Evolutionary conservation across 2,113 vertebrate genomes (phyloP), one percentile per base, ranked within the genome.

Genomic region (Corynorhinus townsendii): DNA sequence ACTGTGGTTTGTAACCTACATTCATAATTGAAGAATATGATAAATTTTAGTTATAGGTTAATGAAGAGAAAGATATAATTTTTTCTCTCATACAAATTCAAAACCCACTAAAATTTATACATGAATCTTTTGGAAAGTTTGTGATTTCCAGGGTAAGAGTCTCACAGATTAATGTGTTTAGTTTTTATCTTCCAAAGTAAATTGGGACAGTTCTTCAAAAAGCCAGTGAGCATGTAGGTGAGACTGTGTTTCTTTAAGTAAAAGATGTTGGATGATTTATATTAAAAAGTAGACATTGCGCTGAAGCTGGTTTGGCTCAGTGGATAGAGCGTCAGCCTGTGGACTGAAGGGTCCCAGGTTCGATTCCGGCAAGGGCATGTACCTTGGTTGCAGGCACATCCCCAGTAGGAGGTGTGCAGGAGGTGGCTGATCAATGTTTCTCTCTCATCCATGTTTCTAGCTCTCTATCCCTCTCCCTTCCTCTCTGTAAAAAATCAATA

Each of bases 11-110:
- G 10, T 49, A 85, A 6, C 5, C 26, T 88, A 84, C 7, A 89
- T 77, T 88, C 4, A 26, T 77, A 95, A 73, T 30, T 88, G 52
- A 95, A 86, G 5, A 3, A 94, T 82, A 80, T 40, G 20, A 81
- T 84, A 84, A 56, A 91, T 86, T 94, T 95, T 81, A 90, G 40
- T 72, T 77, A 92, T 43, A 87, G 3, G 6, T 68, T 85, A 88
- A 38, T 73, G 17, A 95, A 90, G 52, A 88, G 68, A 94, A 87
- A 81, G 38, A 86, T 40, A 26, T 11, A 86, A 17, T 56, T 56
- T 73, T 59, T 59, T 28, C 66, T 14, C 56, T 28, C 26, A 68
- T 64, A 2, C 33, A 64, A 80, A 93, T 93, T n/a, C 4, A 54
- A 69, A 73, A 54, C 33, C 38, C 24, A n/a, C 26, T 79, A 5